phyloP scores from a whole-genome alignment of 2,113 vertebrate genomes.

The Epinephelus fuscoguttatus region DNA sequence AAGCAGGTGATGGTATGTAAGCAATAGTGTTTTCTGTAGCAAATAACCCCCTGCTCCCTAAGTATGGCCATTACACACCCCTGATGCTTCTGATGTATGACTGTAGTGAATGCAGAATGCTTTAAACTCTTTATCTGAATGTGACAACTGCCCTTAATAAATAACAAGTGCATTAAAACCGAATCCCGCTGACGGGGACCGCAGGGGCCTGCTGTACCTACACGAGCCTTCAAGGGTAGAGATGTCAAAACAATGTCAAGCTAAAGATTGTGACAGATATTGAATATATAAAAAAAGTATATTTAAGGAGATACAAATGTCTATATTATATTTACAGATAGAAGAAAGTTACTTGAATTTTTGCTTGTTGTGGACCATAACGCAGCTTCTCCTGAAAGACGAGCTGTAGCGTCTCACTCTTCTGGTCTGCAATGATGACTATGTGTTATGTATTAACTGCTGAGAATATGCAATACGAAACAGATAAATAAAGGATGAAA shows the following conservation, averaged over 20 bases:
- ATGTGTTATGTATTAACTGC: slow-evolving; percentile 80
- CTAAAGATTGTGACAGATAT: slow-evolving; percentile 70
- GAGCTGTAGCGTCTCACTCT: slow-evolving; percentile 64
- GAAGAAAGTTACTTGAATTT: slow-evolving; percentile 64
- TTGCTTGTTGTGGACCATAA: slow-evolving; percentile 81
- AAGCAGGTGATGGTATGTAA: slow-evolving; percentile 76
- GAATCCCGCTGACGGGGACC: slow-evolving; percentile 51
- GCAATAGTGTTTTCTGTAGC: slow-evolving; percentile 83
- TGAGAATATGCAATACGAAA: slow-evolving; percentile 82
- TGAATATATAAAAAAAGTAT: slow-evolving; percentile 57
- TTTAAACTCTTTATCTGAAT: slow-evolving; percentile 83
- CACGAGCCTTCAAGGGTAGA: slow-evolving; percentile 69
- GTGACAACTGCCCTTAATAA: slow-evolving; percentile 80
- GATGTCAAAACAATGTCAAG: slow-evolving; percentile 67
- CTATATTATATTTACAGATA: slow-evolving; percentile 77
- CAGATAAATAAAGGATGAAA: slow-evolving; percentile 81
- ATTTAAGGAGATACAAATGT: slow-evolving; percentile 74
- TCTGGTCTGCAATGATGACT: slow-evolving; percentile 76
- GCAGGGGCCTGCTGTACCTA: slow-evolving; percentile 58
- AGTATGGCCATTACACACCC: slow-evolving; percentile 75
- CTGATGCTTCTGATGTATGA: slow-evolving; percentile 86
- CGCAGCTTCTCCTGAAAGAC: slow-evolving; percentile 66
- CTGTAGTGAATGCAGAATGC: slow-evolving; percentile 86
- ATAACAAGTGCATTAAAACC: slow-evolving; percentile 93
- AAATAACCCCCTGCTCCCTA: slow-evolving; percentile 70